Base-by-base conservation (phyloP, 2,113 vertebrate genomes). In the Pygoscelis antarcticus region DNA sequence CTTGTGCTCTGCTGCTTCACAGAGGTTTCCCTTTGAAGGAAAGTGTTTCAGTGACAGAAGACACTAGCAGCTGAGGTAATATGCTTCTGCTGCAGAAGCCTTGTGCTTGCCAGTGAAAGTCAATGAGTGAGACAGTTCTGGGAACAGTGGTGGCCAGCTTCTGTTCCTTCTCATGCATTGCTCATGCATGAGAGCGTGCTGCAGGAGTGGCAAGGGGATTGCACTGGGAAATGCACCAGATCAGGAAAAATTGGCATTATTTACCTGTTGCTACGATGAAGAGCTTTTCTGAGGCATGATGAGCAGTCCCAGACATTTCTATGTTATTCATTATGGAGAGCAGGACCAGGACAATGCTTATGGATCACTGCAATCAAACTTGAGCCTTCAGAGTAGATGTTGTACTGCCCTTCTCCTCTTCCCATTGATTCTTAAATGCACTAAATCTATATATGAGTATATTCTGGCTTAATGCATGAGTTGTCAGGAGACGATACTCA, bases 21-120 rank as follows among this genome's bases (percentile, higher is more conserved):
- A 91, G 87, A 97, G 95, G 91, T 91, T 96, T 97, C 95, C 89
- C 96, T 96, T 97, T 95, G 96, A 96, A 93, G 96, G 97, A 96
- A 97, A 97, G 81, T 93, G 94, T 97, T 97, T 90, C 78, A 83
- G 93, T 93, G 93, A 89, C 87, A 94, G 84, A 70, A 57, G 93
- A 89, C 87, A 54, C 62, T 82, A 40, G 78, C 78, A 86, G 93
- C 94, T 92, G 93, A 92, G 84, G 66, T 64, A 82, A 94, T 21
- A 62, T 6, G 11, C 81, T 93, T 85, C 86, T 83, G 81, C 76
- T 76, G 79, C 85, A 64, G 77, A 64, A 92, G 36, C 81, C n/a
- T 64, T 62, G 71, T 75, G 87, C 83, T 89, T 95, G 92, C 90
- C 89, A 90, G 79, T 14, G 79, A 57, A 72, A 88, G 77, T 19